Evolutionary conservation across 2,797 vertebrate genomes (phyloP), one percentile per base, ranked within the genome.

Genomic region (Ptychobarbus kaznakovi): DNA sequence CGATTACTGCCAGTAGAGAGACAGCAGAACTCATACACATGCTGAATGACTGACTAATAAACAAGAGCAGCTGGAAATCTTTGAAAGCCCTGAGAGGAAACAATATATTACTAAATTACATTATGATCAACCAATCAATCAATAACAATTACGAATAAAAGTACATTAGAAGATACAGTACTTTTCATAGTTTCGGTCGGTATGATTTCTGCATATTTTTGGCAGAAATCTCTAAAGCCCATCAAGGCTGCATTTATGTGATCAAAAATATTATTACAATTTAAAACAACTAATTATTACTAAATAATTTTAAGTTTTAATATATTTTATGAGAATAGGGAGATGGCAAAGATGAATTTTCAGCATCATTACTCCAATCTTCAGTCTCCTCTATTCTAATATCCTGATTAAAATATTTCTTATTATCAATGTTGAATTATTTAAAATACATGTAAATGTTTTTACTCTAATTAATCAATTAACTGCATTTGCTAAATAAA

Each of bases 1-100:
- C 98, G 0, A 99, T 99, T 94, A 99, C 98, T 99, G 74, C 28
- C 56, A 63, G 65, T 22, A 82, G 40, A 81, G 46, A 86, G 68
- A 65, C 38, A 22, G 42, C 40, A n/a, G 10, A 85, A 53, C 49
- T 53, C 58, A 76, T 49, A 49, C 81, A 65, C 78, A 80, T 49
- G 78, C 78, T 66, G 42, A 80, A 8, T 9, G 28, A 66, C 1
- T 6, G 40, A 44, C 3, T 58, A 7, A 63, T 8, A 44, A 4
- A 46, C 16, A 28, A 46, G 77, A 11, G 20, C 22, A 61, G 25
- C 38, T 0, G 3, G 38, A 77, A 35, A 18, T 22, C 73, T 53
- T 53, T 35, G 5, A 53, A 53, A 53, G 20, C 49, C 22, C 5
- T 53, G 28, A 20, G 9, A 53, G 42, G 42, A 44, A 4, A 72